A percentile compares a stretch with the other conserved stretches of the same genome.
Evolutionary conservation across 2,888 invertebrate species (phyloP).

Genomic region (Oscheius sp.): DNA sequence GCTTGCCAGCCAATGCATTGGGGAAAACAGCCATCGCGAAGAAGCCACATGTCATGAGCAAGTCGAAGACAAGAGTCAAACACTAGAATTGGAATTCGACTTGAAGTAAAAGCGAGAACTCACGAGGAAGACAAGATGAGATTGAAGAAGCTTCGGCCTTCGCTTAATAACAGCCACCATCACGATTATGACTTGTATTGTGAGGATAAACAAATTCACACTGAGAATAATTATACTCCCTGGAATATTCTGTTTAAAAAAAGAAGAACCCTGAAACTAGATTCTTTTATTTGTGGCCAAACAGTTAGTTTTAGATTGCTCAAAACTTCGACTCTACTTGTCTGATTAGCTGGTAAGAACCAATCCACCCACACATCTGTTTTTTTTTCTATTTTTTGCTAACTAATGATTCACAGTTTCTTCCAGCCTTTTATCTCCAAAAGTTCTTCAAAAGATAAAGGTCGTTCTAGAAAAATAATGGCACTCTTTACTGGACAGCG

Average conservation of each 20-base stretch:
- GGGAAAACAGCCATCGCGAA: constrained; percentile 44
- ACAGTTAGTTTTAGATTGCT: no score
- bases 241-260: constrained; percentile 24
- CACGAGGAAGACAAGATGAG: constrained; percentile 47
- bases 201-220: constrained; percentile 45
- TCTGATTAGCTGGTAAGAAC: no score
- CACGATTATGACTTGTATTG: constrained; percentile 41
- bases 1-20: constrained; percentile 36
- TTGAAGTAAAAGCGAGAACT: constrained; percentile 1
- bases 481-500: no score
- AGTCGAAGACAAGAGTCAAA: constrained; percentile 43
- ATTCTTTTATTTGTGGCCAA: no score
- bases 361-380: no score
- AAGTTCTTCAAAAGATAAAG: no score
- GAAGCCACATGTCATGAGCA: constrained; percentile 39
- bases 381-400: no score
- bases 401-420: no score
- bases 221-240: constrained; percentile 48
- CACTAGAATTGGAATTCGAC: constrained; percentile 39
- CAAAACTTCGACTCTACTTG: no score
- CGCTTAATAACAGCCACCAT: constrained; percentile 40
- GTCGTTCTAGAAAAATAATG: no score
- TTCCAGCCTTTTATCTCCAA: no score
- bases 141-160: constrained; percentile 39
- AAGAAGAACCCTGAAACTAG: no score